phyloP scores from a whole-genome alignment of 2,113 vertebrate genomes.

The Parotia lawesii region DNA sequence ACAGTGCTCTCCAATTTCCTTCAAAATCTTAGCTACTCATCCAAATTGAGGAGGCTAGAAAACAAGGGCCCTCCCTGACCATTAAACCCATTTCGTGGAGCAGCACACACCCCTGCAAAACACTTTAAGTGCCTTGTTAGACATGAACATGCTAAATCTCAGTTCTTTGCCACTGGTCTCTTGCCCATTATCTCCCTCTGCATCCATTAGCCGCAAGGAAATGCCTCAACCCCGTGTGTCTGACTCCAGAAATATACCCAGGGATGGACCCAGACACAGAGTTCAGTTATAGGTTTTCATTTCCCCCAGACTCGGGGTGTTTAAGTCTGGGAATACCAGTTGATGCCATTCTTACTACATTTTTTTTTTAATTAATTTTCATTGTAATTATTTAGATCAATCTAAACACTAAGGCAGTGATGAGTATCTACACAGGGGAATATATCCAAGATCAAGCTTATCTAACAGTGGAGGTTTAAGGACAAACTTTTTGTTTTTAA shows the following conservation, averaged over 20 bases:
- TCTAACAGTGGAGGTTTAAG: background rate
- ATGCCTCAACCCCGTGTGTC: background rate
- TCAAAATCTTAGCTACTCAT: background rate
- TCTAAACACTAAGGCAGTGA: background rate
- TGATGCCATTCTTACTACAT: background rate
- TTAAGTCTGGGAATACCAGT: background rate
- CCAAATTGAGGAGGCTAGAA: background rate
- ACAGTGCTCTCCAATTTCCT: background rate
- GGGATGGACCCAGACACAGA: background rate
- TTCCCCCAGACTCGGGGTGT: background rate
- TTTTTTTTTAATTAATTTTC: background rate
- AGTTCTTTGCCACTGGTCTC: background rate
- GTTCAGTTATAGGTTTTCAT: background rate
- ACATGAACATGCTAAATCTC: background rate
- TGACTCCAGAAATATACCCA: background rate
- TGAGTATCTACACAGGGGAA: background rate
- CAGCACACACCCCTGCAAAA: background rate
- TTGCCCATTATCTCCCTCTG: background rate
- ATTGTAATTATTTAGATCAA: background rate
- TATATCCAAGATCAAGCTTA: background rate
- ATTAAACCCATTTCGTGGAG: background rate
- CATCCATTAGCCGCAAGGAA: rapidly evolving
- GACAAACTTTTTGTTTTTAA: background rate
- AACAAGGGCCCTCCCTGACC: background rate
- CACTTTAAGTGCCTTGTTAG: background rate